phyloP scores from a whole-genome alignment of 2,113 vertebrate genomes.

The Platysteira castanea region DNA sequence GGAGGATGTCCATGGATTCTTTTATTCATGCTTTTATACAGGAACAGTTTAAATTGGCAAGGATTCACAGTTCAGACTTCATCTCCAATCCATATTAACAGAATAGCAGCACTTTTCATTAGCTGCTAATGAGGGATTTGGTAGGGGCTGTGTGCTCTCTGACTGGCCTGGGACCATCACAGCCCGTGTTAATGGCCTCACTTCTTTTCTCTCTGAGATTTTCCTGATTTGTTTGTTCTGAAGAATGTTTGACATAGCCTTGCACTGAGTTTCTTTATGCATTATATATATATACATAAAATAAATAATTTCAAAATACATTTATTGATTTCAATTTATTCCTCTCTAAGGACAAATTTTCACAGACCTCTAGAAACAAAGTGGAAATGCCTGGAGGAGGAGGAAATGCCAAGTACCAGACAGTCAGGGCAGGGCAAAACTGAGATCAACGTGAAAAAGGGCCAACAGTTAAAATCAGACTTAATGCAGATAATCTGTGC shows the following conservation, averaged over 20 bases:
- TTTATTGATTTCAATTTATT: not conserved
- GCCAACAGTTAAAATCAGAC: not conserved
- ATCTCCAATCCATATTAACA: not conserved
- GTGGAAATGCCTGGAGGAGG: not conserved
- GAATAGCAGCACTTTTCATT: not conserved
- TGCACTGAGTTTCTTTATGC: not conserved
- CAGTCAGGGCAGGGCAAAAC: not conserved
- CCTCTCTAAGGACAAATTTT: not conserved
- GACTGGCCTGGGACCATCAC: not conserved
- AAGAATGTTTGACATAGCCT: not conserved
- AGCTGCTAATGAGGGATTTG: not conserved
- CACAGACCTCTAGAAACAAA: not conserved
- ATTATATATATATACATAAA: not conserved
- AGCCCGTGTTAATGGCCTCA: not conserved
- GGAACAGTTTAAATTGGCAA: not conserved
- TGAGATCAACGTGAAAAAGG: not conserved
- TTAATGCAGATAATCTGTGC: not conserved
- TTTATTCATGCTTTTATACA: not conserved
- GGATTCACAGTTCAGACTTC: not conserved
- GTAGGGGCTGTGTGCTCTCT: not conserved
- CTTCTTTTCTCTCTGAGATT: not conserved
- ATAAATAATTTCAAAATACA: not conserved
- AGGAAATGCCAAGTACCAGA: not conserved
- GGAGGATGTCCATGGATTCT: not conserved
- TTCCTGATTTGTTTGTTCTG: not conserved